These are phyloP conservation scores for Anomalospiza imberbis DNA, from an alignment of 2,797 vertebrate species.

Conservation along the genomic window DNA sequence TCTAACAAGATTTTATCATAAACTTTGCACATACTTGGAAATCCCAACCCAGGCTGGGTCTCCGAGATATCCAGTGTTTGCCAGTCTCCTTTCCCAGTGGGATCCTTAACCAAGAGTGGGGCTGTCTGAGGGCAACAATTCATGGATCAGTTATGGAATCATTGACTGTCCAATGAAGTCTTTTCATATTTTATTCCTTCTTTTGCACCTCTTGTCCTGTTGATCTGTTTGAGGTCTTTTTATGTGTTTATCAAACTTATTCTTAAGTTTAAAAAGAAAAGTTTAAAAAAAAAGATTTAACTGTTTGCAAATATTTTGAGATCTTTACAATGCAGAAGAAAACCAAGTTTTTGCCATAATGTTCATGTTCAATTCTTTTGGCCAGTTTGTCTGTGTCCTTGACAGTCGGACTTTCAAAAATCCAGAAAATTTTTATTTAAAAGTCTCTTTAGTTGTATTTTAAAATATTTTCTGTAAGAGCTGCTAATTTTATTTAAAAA, in stretches of 20 bases:
- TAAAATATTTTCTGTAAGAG: constrained; percentile 82
- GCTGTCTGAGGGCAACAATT: constrained; percentile 17
- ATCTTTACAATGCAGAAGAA: constrained; percentile 40
- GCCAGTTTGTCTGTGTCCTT: constrained; percentile 67
- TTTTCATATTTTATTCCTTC: constrained; percentile 43
- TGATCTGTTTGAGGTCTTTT: constrained; percentile 88
- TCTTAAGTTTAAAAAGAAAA: constrained; percentile 84
- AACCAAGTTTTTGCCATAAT: constrained; percentile 48
- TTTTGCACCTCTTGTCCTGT: constrained; percentile 73
- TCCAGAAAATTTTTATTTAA: constrained; percentile 76
- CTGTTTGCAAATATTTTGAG: constrained; percentile 68
- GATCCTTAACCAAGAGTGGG: constrained; percentile 40
- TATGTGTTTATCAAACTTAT: constrained; percentile 86
- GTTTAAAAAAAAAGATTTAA: neutral
- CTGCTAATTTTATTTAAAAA: constrained; percentile 86
- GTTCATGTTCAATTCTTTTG: constrained; percentile 56
- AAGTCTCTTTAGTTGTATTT: constrained; percentile 79
- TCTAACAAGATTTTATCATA: constrained; percentile 12
- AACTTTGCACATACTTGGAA: constrained; percentile 45
- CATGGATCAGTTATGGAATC: constrained; percentile 18
- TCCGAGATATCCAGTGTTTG: constrained; percentile 3
- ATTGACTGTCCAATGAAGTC: constrained; percentile 36
- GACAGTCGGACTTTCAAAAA: constrained; percentile 49
- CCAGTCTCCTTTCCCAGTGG: constrained; percentile 51
- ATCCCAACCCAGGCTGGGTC: constrained; percentile 30